A percentile compares a stretch with the other conserved stretches of the same genome.
These are phyloP conservation scores for Alces alces DNA, from an alignment of 2,113 vertebrate species.

Conservation along the genomic window DNA sequence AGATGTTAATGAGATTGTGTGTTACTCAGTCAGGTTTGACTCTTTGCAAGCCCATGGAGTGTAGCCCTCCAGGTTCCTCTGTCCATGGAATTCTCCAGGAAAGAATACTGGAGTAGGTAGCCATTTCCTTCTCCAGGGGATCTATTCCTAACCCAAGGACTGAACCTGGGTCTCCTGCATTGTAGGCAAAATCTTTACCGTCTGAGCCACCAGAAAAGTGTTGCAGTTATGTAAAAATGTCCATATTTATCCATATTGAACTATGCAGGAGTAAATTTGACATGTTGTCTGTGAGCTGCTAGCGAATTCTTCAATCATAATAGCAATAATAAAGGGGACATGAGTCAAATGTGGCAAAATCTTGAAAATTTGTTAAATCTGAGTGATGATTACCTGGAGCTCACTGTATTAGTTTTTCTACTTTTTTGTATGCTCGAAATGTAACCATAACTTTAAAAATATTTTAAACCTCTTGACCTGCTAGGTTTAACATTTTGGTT, in stretches of 20 bases:
- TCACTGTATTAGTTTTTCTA: neutral
- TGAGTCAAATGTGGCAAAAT: neutral
- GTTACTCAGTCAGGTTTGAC: neutral
- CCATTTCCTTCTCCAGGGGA: neutral
- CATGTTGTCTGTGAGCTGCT: neutral
- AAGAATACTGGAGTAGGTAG: neutral
- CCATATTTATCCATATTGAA: neutral
- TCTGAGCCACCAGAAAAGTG: neutral
- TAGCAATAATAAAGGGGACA: neutral
- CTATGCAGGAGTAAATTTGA: neutral
- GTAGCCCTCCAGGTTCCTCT: neutral
- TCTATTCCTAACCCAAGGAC: neutral
- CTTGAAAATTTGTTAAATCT: neutral
- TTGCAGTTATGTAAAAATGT: neutral
- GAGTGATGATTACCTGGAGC: neutral
- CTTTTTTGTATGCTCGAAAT: neutral
- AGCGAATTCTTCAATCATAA: neutral
- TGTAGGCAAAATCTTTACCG: neutral
- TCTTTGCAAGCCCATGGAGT: neutral
- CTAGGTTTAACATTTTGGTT: neutral
- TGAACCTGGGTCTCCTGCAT: neutral
- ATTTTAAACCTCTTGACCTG: neutral
- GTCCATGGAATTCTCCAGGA: neutral
- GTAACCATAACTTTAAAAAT: neutral
- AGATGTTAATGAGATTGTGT: neutral